Evolutionary conservation across 2,113 vertebrate species (phyloP).

Genomic region (Hiodon tergisus): DNA sequence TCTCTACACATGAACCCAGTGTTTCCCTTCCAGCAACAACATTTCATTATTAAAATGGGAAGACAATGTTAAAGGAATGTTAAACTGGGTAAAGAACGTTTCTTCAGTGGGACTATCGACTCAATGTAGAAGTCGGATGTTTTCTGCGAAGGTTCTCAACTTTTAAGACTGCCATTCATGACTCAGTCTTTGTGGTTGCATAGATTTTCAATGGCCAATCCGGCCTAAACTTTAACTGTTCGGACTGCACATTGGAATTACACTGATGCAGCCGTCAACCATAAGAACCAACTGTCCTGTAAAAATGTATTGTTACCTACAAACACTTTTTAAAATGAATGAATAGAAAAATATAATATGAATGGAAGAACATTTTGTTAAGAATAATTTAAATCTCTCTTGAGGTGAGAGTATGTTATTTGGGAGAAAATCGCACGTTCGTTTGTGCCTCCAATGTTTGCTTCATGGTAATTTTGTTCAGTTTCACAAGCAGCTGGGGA

Average conservation of each 20-base stretch:
- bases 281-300: neutral
- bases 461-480: neutral
- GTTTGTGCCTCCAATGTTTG: neutral
- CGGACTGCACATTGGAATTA: neutral
- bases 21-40: neutral
- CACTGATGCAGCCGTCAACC: neutral
- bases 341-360: too few relatives aligned
- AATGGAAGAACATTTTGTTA: too few relatives aligned
- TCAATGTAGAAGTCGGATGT: neutral
- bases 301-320: too few relatives aligned
- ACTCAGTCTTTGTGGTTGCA: too few relatives aligned
- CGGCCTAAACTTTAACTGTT: neutral
- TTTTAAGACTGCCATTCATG: too few relatives aligned
- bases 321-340: too few relatives aligned
- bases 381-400: neutral
- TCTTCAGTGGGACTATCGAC: too few relatives aligned
- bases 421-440: neutral
- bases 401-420: neutral
- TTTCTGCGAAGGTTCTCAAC: neutral
- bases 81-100: neutral
- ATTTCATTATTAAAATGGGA: neutral
- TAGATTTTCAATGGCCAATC: too few relatives aligned
- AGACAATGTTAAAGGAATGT: neutral
- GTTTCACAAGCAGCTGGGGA: neutral
- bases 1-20: neutral